Evolutionary conservation across 2,797 vertebrate genomes (phyloP).

Genomic region (Spea hammondii): DNA sequence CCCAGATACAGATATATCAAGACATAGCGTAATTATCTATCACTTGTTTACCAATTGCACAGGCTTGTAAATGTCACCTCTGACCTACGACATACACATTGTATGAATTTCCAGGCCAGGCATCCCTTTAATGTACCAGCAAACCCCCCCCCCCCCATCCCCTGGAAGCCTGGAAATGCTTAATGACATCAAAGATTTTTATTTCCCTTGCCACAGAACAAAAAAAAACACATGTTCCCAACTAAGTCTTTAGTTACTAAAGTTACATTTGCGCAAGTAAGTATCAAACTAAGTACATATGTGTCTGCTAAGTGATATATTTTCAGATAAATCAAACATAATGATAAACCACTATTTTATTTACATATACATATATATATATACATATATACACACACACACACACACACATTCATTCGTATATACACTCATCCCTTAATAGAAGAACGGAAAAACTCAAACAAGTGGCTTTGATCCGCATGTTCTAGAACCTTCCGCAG

Average conservation of each 20-base stretch:
- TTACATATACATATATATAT: too few species aligned
- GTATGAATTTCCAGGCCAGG: slow-evolving; percentile 80
- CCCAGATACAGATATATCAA: not conserved
- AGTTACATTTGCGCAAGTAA: too few species aligned
- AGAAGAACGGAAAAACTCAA: too few species aligned
- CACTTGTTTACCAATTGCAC: slow-evolving; percentile 79
- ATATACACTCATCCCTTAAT: too few species aligned
- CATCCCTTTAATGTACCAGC: slow-evolving; percentile 63
- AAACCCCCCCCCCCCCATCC: slow-evolving; percentile 53
- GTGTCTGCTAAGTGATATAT: too few species aligned
- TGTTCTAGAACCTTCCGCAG: too few species aligned
- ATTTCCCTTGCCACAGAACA: slow-evolving; percentile 74
- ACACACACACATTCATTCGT: too few species aligned
- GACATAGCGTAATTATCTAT: slow-evolving; percentile 54
- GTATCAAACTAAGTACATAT: too few species aligned
- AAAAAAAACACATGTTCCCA: slow-evolving; percentile 69
- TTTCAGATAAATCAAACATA: too few species aligned
- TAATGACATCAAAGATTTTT: slow-evolving; percentile 86
- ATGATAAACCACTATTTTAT: too few species aligned
- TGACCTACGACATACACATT: slow-evolving; percentile 78
- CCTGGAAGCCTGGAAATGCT: slow-evolving; percentile 88
- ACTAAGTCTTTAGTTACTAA: slow-evolving; percentile 17
- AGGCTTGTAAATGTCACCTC: slow-evolving; percentile 79
- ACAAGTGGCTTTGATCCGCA: too few species aligned
- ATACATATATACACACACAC: too few species aligned